Conservation (phyloP, 2,888 invertebrate species). For the Anticlea derivata region DNA sequence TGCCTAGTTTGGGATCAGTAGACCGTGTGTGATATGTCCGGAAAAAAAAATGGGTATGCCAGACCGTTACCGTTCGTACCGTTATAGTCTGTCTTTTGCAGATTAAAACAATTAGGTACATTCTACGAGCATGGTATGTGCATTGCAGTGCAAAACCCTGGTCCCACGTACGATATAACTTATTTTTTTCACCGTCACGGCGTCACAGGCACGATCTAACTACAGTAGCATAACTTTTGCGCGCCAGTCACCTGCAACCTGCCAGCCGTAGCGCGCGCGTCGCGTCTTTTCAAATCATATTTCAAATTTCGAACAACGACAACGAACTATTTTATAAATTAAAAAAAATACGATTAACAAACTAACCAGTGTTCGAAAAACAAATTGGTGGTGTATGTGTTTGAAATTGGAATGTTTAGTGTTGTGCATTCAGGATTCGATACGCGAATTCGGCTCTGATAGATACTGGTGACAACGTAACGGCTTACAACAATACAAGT, state of each 20-base stretch:
- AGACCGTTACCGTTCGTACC: too few relatives aligned
- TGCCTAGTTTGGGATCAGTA: too few relatives aligned
- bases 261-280: constrained; percentile 70
- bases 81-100: not conserved
- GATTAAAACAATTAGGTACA: not conserved
- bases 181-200: constrained; percentile 64
- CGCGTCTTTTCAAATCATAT: constrained; percentile 43
- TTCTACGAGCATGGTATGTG: constrained; percentile 1
- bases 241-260: constrained; percentile 77
- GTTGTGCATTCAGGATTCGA: constrained; percentile 65
- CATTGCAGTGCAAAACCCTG: constrained; percentile 30
- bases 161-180: constrained; percentile 62
- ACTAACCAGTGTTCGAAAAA: constrained; percentile 52
- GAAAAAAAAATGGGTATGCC: too few relatives aligned
- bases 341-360: constrained; percentile 54
- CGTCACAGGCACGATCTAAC: constrained; percentile 30
- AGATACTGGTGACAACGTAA: constrained; percentile 64
- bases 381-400: constrained; percentile 57
- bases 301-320: constrained; percentile 49
- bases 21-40: too few relatives aligned
- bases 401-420: constrained; percentile 45
- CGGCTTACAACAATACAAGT: constrained; percentile 44
- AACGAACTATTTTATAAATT: constrained; percentile 36
- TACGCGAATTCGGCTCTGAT: constrained; percentile 53
- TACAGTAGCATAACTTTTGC: constrained; percentile 30